These are phyloP conservation scores for Aurelia aurita complex sp. Pacific DNA, from an alignment of 30 jellyfish, hydroid and myxozoan genomes.

Conservation along the genomic window DNA sequence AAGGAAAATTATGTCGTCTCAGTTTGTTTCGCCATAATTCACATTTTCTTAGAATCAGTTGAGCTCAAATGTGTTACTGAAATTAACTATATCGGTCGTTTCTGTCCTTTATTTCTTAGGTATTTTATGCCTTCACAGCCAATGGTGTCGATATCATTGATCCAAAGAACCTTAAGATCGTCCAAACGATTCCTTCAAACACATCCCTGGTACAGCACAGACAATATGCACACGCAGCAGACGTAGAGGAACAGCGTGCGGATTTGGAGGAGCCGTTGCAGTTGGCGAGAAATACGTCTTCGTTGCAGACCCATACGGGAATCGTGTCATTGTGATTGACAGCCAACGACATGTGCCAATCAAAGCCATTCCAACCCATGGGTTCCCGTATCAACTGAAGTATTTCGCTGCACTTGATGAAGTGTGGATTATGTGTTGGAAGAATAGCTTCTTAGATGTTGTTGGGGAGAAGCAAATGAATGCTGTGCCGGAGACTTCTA, in stretches of 20 bases:
- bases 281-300: slow-evolving; percentile 17
- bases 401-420: slow-evolving; percentile 59
- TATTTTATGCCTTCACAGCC: slow-evolving; percentile 28
- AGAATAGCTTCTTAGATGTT: slow-evolving; percentile 37
- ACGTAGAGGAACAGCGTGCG: not conserved
- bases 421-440: slow-evolving; percentile 68
- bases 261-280: slow-evolving; percentile 45
- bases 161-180: slow-evolving; percentile 4
- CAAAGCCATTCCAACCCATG: slow-evolving; percentile 44
- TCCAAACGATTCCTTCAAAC: slow-evolving; percentile 3
- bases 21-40: no score
- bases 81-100: no score
- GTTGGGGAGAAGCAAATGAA: slow-evolving; percentile 21
- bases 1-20: no score
- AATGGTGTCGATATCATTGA: slow-evolving; percentile 39
- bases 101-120: not conserved
- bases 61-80: no score
- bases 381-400: slow-evolving; percentile 53
- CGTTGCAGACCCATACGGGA: slow-evolving; percentile 31
- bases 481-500: not conserved
- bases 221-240: slow-evolving; percentile 12
- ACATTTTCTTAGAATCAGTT: no score
- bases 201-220: slow-evolving; percentile 24
- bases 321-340: slow-evolving; percentile 37
- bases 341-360: slow-evolving; percentile 20